Base-by-base conservation (phyloP, 1,140 invertebrate genomes). In the Polypedilum vanderplanki region DNA sequence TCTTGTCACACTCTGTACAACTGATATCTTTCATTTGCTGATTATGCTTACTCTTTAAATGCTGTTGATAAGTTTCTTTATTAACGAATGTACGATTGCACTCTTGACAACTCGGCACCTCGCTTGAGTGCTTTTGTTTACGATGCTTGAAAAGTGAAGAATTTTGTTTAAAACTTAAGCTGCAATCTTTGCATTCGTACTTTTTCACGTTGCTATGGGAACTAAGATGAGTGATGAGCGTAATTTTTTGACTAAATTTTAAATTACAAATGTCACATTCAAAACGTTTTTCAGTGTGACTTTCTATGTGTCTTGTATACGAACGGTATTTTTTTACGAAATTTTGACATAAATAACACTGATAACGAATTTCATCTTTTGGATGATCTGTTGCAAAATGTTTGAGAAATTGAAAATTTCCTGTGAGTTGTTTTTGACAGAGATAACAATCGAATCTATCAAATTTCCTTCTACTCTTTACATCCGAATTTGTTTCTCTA, bases 381-480 rank as follows among this genome's bases (percentile, higher is more conserved):
- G 65, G 20, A 20, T 70, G 65, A 20, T 1, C 2, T 1, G 4
- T 20, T 18, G 17, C 3, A 20, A 70, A 70, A 22, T 70, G 65
- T 18, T 70, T 18, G 9, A 70, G 9, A 20, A 70, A 70, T 22
- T 18, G 17, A 20, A 70, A 22, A 22, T 70, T 70, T 20, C 65
- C 65, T 1, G 65, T 18, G 0, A 70, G 18, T 20, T 70, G 65
- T 22, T 18, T n/a, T 10, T 22, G 3, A 10, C 65, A 70, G 3
- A 70, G 18, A 70, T 70, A 70, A 7, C 65, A 70, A 5, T 70
- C 65, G 17, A 70, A 70, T 70, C 65, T 20, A 70, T 70, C 18
- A 20, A 18, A 70, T 70, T 20, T 70, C 1, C 10, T 18, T 33
- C 7, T 18, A 9, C 65, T 70, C 18, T 70, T 70, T 70, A 9